Evolutionary conservation across 1,140 invertebrate genomes (phyloP).

Genomic region (Lithobius niger): DNA sequence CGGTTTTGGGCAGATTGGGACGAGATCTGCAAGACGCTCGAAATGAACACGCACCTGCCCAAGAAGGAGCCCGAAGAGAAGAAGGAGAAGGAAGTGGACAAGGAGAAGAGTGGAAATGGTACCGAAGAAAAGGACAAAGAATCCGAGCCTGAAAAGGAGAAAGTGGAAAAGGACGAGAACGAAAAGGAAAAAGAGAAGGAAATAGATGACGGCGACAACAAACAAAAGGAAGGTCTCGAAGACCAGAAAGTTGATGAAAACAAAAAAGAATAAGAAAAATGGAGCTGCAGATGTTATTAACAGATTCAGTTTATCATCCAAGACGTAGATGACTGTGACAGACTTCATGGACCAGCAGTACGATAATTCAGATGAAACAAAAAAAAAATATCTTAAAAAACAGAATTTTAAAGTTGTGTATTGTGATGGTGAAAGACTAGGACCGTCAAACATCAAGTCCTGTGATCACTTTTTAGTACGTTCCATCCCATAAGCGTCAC

Average conservation of each 20-base stretch:
- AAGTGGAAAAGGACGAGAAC: conserved; percentile 18
- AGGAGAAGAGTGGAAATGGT: conserved; percentile 35
- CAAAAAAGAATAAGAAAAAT: conserved; percentile 3
- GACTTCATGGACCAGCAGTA: too few species aligned
- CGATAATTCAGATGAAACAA: too few species aligned
- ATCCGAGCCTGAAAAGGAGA: conserved; percentile 41
- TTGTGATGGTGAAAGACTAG: too few species aligned
- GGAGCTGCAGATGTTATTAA: too few species aligned
- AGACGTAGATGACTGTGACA: too few species aligned
- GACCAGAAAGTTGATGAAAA: neutral
- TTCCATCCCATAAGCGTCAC: too few species aligned
- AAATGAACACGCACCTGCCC: conserved; percentile 65
- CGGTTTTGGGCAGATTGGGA: conserved; percentile 77
- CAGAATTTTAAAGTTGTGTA: too few species aligned
- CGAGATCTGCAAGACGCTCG: conserved; percentile 64
- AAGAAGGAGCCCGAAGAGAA: conserved; percentile 58
- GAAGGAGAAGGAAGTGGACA: conserved; percentile 48
- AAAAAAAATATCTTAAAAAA: too few species aligned
- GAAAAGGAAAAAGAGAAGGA: conserved; percentile 45
- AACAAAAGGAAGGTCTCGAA: conserved; percentile 15
- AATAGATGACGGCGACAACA: conserved; percentile 18
- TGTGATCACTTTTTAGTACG: too few species aligned
- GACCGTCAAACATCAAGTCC: too few species aligned
- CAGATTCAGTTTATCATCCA: too few species aligned
- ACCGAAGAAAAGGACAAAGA: conserved; percentile 28